Percentiles rank a stretch among this genome's conserved stretches.
Conservation (phyloP, 2,888 invertebrate genomes). For the Drosophila tripunctata region DNA sequence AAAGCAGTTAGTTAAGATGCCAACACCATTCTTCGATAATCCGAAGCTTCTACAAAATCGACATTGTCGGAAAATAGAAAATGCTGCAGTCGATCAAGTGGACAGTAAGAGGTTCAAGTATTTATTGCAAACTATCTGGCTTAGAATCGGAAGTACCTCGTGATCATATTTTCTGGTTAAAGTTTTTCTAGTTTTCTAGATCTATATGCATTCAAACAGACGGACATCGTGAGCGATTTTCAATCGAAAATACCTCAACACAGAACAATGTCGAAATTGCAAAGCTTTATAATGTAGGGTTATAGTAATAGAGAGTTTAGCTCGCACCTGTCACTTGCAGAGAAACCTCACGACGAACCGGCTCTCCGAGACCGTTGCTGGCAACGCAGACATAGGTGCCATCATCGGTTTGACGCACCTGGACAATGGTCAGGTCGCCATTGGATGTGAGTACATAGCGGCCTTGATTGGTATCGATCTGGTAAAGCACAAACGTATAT, state of each 20-base stretch:
- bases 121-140: too few species aligned
- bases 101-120: too few species aligned
- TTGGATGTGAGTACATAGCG: constrained; percentile 89
- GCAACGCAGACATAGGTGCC: constrained; percentile 95
- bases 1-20: constrained; percentile 60
- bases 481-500: neutral
- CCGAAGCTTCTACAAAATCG: constrained; percentile 1
- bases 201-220: too few species aligned
- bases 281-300: too few species aligned
- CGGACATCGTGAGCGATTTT: too few species aligned
- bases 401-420: constrained; percentile 91
- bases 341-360: constrained; percentile 88
- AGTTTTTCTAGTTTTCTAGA: too few species aligned
- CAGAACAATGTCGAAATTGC: neutral
- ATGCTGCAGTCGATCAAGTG: too few species aligned
- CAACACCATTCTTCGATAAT: constrained; percentile 52
- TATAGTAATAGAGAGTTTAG: too few species aligned
- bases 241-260: neutral
- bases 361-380: constrained; percentile 90
- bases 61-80: too few species aligned
- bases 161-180: too few species aligned
- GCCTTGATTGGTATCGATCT: constrained; percentile 91
- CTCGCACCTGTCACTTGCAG: constrained; percentile 90
- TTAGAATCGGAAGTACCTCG: too few species aligned
- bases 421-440: constrained; percentile 93